Evolutionary conservation across 2,113 vertebrate genomes (phyloP), one percentile per base, ranked within the genome.

Genomic region (Malurus alboscapulatus): DNA sequence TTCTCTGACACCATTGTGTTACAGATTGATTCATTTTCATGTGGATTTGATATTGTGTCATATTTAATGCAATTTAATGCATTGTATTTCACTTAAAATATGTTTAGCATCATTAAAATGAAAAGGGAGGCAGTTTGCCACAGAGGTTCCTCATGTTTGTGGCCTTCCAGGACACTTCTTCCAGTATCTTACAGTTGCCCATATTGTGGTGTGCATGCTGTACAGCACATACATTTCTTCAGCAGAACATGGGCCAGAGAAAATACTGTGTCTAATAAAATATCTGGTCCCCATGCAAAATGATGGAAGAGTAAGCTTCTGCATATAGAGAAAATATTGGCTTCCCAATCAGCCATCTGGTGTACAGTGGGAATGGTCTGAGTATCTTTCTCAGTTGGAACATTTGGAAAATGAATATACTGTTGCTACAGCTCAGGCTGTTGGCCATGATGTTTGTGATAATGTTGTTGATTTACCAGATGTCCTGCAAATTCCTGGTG

Each of bases 331-430:
- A 96, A 98, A 98, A 98, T 96, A 97, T 94, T 97, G 97, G 97
- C 97, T 97, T 97, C 91, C 95, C 96, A 96, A 95, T 97, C 97
- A 97, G 92, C 97, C 98, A 98, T 98, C 97, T 98, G 97, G 92
- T 96, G 75, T 94, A 96, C 90, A 94, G 95, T 95, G 84, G 96
- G 96, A 97, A 95, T 92, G 94, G 97, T 96, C 94, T 81, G 85
- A 93, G 90, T 91, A 95, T 91, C 95, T 97, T 97, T 98, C 97
- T 97, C 97, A 93, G 97, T 96, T 98, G 98, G 97, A 98, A 98
- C 96, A 97, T 97, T 98, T 98, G 96, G 97, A 97, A 98, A 97
- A 98, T 98, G 97, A 98, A 97, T 97, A 96, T 80, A 97, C 97
- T 97, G 96, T 97, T 97, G 94, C 95, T 93, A 94, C 96, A 97